phyloP scores from a whole-genome alignment of 92 coral and sea anemone species.

The Bergia puertoricense region DNA sequence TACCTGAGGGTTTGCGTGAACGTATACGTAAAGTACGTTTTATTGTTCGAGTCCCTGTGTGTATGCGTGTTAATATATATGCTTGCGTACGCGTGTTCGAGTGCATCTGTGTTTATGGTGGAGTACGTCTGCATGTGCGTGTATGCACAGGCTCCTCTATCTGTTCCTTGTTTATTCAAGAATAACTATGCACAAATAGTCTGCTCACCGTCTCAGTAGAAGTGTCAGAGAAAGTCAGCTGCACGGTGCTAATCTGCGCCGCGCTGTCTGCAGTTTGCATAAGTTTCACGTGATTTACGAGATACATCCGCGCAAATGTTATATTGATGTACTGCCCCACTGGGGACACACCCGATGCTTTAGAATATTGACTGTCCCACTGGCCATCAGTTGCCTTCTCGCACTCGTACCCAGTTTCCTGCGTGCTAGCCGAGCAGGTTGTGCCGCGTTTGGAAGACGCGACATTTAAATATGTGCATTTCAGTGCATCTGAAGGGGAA shows the following conservation, averaged over 20 bases:
- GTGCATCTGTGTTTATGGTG: not conserved
- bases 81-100: not conserved
- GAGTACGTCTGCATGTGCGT: not conserved
- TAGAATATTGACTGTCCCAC: not conserved
- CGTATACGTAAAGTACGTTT: too few species aligned
- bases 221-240: conserved; percentile 16
- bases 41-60: not conserved
- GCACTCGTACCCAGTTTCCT: not conserved
- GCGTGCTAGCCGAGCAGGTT: not conserved
- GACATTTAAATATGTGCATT: conserved; percentile 19
- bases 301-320: conserved; percentile 2
- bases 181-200: not conserved
- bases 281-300: conserved; percentile 15
- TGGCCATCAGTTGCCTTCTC: conserved; percentile 3
- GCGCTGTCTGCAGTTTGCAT: conserved; percentile 11
- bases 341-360: not conserved
- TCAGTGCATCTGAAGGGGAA: conserved; percentile 2
- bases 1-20: too few species aligned
- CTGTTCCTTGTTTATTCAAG: too few species aligned
- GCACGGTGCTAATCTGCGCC: conserved; percentile 18
- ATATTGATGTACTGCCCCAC: not conserved
- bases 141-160: not conserved
- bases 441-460: conserved; percentile 16
- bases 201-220: conserved; percentile 17
- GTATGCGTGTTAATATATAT: not conserved